Percentiles rank a stretch among this genome's conserved stretches.
These are phyloP conservation scores for Chionomys nivalis DNA, from an alignment of 2,113 vertebrate genomes.

Conservation along the genomic window DNA sequence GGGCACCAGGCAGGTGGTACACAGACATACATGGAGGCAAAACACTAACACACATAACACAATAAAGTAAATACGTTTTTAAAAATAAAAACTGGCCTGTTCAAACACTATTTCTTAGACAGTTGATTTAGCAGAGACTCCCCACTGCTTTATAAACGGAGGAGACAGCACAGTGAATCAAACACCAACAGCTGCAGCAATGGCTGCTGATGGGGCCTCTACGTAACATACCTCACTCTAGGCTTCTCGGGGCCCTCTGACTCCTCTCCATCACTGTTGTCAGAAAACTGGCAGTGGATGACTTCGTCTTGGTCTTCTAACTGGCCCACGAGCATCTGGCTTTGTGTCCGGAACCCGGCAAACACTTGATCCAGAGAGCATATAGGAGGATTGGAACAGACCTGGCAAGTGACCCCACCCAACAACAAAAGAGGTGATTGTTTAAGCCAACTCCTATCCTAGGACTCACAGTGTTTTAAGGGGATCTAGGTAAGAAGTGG, in stretches of 20 bases:
- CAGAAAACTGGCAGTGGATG: conserved; percentile 86
- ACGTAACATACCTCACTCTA: conserved; percentile 82
- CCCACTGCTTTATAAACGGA: background rate
- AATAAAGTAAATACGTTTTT: background rate
- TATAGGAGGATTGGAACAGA: conserved; percentile 86
- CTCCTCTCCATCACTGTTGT: conserved; percentile 84
- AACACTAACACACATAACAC: background rate
- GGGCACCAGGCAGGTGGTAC: too few relatives aligned
- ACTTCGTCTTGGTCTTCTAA: conserved; percentile 93
- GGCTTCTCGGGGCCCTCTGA: conserved; percentile 77
- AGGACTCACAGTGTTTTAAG: conserved; percentile 4
- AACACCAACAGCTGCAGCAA: conserved; percentile 41
- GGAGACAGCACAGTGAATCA: conserved; percentile 72
- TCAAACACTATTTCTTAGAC: conserved; percentile 45
- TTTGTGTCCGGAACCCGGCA: conserved; percentile 90
- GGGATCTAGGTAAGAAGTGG: conserved; percentile 11
- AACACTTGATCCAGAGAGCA: conserved; percentile 89
- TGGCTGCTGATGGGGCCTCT: background rate
- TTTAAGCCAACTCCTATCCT: conserved; percentile 40
- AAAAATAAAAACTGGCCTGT: background rate
- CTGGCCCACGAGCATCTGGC: conserved; percentile 88
- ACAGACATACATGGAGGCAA: too few relatives aligned
- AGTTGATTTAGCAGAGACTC: conserved; percentile 20
- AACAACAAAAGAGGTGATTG: conserved; percentile 65
- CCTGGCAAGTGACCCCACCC: conserved; percentile 84